A percentile compares a stretch with the other conserved stretches of the same genome.
phyloP scores from a whole-genome alignment of 2,888 invertebrate species.

The Eurytoma adleriae region DNA sequence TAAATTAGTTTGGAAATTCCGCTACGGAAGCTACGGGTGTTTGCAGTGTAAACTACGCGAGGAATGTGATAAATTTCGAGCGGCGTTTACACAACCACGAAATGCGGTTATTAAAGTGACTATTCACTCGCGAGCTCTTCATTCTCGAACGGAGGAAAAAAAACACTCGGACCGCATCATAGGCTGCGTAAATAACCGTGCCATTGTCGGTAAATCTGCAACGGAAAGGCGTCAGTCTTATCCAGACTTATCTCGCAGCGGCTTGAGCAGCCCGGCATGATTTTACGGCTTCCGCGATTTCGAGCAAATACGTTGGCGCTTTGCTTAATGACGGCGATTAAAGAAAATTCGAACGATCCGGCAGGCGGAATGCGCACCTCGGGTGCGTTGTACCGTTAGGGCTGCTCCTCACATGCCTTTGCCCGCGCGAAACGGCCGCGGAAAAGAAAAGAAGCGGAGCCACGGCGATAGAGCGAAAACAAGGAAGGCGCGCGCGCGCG shows the following conservation, averaged over 20 bases:
- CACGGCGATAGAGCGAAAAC: slow-evolving; percentile 20
- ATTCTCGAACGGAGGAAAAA: neutral
- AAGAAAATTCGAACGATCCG: slow-evolving; percentile 23
- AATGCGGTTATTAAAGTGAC: neutral
- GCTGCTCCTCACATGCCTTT: neutral
- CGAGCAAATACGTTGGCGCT: neutral
- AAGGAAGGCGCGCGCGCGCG: slow-evolving; percentile 41
- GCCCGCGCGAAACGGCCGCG: neutral
- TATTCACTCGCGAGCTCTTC: neutral
- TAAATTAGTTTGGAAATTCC: slow-evolving; percentile 48
- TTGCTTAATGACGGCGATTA: slow-evolving; percentile 32
- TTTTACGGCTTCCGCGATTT: slow-evolving; percentile 19
- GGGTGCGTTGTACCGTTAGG: slow-evolving; percentile 20
- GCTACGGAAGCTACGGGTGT: slow-evolving; percentile 39
- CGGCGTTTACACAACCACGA: neutral
- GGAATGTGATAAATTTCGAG: slow-evolving; percentile 26
- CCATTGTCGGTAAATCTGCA: too few relatives aligned
- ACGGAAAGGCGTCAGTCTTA: too few relatives aligned
- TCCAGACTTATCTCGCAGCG: neutral
- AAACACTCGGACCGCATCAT: too few relatives aligned
- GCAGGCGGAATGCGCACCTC: neutral
- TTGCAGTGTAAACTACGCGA: slow-evolving; percentile 28
- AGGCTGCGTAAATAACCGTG: too few relatives aligned
- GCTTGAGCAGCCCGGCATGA: neutral
- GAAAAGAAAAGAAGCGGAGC: neutral